Conservation (phyloP, 1,140 invertebrate genomes). For the Zaprionus gabonicus region DNA sequence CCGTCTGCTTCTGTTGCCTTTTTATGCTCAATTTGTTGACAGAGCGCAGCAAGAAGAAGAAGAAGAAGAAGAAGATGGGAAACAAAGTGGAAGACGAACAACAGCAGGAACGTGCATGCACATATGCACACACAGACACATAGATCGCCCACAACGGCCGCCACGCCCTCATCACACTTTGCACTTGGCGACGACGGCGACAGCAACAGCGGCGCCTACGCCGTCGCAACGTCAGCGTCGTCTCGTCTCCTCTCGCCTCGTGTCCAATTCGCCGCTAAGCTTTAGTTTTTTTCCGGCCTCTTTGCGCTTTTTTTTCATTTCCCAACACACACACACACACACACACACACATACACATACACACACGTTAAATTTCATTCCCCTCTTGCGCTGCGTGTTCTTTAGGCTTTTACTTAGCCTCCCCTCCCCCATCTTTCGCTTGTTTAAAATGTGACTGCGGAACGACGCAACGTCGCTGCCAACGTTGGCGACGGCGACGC, state of each 20-base stretch:
- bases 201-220: constrained; percentile 22
- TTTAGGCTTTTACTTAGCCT: constrained; percentile 48
- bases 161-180: constrained; percentile 47
- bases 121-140: constrained; percentile 5
- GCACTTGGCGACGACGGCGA: constrained; percentile 35
- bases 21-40: constrained; percentile 42
- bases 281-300: constrained; percentile 34
- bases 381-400: constrained; percentile 30
- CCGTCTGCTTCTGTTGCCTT: constrained; percentile 4
- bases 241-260: not conserved
- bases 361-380: constrained; percentile 37
- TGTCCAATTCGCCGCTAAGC: constrained; percentile 32
- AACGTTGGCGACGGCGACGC: constrained; percentile 37
- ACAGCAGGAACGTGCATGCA: constrained; percentile 19
- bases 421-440: constrained; percentile 7
- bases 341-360: constrained; percentile 35
- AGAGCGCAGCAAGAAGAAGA: constrained; percentile 11
- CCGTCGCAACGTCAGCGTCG: not conserved
- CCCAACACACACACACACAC: constrained; percentile 37
- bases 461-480: constrained; percentile 7
- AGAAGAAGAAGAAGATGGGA: constrained; percentile 11
- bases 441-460: constrained; percentile 47
- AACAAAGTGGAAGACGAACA: constrained; percentile 1
- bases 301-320: constrained; percentile 45
- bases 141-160: constrained; percentile 25